These are phyloP conservation scores for Aleiodes sp. DNA, from an alignment of 1,140 invertebrate genomes.

Conservation along the genomic window DNA sequence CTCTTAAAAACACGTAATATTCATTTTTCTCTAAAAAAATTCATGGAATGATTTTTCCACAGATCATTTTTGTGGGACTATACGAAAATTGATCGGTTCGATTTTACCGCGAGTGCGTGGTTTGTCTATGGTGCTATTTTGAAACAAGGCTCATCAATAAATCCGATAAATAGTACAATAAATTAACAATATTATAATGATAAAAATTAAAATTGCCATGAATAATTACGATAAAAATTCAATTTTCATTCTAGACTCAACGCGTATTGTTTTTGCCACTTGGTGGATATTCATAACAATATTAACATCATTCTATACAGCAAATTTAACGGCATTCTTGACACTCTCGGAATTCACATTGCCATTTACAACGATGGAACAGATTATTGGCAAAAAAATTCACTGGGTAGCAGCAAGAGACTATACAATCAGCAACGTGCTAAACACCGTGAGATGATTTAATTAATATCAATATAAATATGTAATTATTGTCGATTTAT, in stretches of 20 bases:
- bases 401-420: slow-evolving; percentile 76
- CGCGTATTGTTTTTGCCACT: slow-evolving; percentile 83
- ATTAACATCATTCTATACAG: slow-evolving; percentile 90
- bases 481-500: no score
- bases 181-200: no score
- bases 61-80: slow-evolving; percentile 64
- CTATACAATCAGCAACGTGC: slow-evolving; percentile 64
- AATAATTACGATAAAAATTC: neutral
- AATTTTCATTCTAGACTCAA: slow-evolving; percentile 74
- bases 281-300: slow-evolving; percentile 93
- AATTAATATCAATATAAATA: no score
- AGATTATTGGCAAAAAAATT: slow-evolving; percentile 74
- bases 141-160: slow-evolving; percentile 84
- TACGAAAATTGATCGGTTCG: slow-evolving; percentile 68
- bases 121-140: slow-evolving; percentile 89
- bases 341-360: slow-evolving; percentile 85
- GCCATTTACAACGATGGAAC: slow-evolving; percentile 75
- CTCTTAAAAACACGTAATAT: slow-evolving; percentile 12
- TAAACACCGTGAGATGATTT: neutral
- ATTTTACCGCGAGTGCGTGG: slow-evolving; percentile 79
- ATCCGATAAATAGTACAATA: slow-evolving; percentile 81
- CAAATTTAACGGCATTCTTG: slow-evolving; percentile 88
- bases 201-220: no score
- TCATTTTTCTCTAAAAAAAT: slow-evolving; percentile 5
- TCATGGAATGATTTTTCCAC: slow-evolving; percentile 31